Percentiles rank a stretch among this genome's conserved stretches.
Evolutionary conservation across 2,888 invertebrate species (phyloP).

Genomic region (Drosophila ochracea): DNA sequence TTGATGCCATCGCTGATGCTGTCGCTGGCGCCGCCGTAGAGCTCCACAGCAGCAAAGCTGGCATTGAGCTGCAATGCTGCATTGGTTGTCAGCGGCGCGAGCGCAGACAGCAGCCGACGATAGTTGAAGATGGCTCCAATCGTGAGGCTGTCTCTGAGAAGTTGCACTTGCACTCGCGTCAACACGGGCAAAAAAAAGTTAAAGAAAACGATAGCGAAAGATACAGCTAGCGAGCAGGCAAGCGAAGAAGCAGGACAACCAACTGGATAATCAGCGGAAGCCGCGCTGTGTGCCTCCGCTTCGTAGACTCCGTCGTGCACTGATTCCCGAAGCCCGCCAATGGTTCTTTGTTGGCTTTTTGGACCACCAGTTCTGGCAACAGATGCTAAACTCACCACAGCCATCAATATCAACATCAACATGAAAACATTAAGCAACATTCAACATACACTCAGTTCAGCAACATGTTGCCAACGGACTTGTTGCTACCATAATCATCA

Average conservation of each 20-base stretch:
- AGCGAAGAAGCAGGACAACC: slow-evolving; percentile 4
- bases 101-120: slow-evolving; percentile 57
- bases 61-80: slow-evolving; percentile 62
- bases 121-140: slow-evolving; percentile 50
- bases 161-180: slow-evolving; percentile 28
- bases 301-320: slow-evolving; percentile 63
- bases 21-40: slow-evolving; percentile 21
- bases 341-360: slow-evolving; percentile 24
- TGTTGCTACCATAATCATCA: slow-evolving; percentile 38
- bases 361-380: slow-evolving; percentile 11
- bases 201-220: neutral
- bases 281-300: slow-evolving; percentile 64
- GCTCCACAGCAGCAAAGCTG: slow-evolving; percentile 44
- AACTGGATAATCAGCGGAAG: slow-evolving; percentile 33
- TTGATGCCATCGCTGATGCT: slow-evolving; percentile 10
- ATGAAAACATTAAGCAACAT: neutral
- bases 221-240: neutral
- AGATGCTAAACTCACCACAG: slow-evolving; percentile 40
- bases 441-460: slow-evolving; percentile 6
- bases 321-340: slow-evolving; percentile 46
- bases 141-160: slow-evolving; percentile 61
- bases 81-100: slow-evolving; percentile 54
- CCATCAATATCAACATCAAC: slow-evolving; percentile 7
- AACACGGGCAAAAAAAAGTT: slow-evolving; percentile 24
- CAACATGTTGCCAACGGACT: slow-evolving; percentile 64